These are phyloP conservation scores for Rhinella marina DNA, from an alignment of 2,797 vertebrate species.

Conservation along the genomic window DNA sequence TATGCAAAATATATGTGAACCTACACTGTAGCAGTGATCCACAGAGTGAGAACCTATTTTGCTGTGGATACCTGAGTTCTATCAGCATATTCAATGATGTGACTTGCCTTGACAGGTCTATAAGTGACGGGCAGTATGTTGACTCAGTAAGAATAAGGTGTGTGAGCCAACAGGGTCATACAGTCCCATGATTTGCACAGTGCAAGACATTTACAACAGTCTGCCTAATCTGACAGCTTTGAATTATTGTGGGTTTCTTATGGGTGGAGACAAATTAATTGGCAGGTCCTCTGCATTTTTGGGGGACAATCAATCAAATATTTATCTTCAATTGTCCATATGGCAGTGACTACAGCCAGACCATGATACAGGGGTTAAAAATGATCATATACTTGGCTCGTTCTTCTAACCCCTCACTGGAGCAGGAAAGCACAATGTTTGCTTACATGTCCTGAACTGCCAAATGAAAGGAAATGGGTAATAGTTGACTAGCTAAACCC, in stretches of 20 bases:
- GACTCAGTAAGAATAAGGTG: neutral
- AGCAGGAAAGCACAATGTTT: constrained; percentile 59
- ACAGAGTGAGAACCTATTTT: neutral
- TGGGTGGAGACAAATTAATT: constrained; percentile 10
- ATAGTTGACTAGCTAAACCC: constrained; percentile 58
- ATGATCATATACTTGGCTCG: constrained; percentile 36
- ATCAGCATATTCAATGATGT: neutral
- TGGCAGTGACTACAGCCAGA: neutral
- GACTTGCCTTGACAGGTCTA: constrained; percentile 21
- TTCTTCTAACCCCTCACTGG: constrained; percentile 31
- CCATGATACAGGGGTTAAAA: constrained; percentile 42
- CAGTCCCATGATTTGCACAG: constrained; percentile 14
- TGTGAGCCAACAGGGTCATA: constrained; percentile 32
- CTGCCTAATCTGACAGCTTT: constrained; percentile 22
- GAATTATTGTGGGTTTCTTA: constrained; percentile 15
- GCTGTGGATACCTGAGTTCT: neutral
- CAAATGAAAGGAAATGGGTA: constrained; percentile 59
- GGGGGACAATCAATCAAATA: constrained; percentile 12
- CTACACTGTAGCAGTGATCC: neutral
- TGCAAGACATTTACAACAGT: constrained; percentile 8
- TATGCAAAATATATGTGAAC: neutral
- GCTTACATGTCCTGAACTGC: constrained; percentile 47
- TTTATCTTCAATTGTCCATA: neutral
- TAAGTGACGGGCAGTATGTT: neutral
- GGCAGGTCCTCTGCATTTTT: constrained; percentile 25